phyloP scores from a whole-genome alignment of 2,113 vertebrate species.

The Takifugu bimaculatus region DNA sequence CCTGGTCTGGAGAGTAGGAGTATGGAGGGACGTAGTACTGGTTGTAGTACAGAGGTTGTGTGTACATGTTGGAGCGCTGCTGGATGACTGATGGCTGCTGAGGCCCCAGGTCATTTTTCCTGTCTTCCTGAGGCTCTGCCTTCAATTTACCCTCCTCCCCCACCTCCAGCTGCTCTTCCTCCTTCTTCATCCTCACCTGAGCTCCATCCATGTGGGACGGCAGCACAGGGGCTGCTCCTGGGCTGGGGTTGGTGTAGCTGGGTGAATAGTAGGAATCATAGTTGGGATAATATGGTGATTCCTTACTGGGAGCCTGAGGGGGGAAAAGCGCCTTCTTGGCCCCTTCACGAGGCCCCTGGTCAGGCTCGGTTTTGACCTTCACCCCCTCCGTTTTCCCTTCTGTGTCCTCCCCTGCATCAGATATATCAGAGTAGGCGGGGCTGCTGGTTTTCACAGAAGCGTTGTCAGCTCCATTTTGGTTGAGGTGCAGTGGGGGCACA shows the following conservation, averaged over 20 bases:
- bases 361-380: constrained; percentile 82
- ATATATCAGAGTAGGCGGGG: constrained; percentile 95
- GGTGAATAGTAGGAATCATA: constrained; percentile 94
- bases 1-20: constrained; percentile 85
- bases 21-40: constrained; percentile 93
- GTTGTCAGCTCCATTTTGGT: constrained; percentile 89
- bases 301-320: constrained; percentile 78
- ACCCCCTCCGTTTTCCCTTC: constrained; percentile 83
- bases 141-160: constrained; percentile 79
- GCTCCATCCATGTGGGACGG: constrained; percentile 72
- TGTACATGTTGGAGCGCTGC: constrained; percentile 91
- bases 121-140: constrained; percentile 81
- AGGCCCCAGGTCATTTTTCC: constrained; percentile 77
- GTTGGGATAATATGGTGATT: constrained; percentile 85
- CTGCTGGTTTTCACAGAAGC: constrained; percentile 90
- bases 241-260: constrained; percentile 85
- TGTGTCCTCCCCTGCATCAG: constrained; percentile 90
- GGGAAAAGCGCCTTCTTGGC: constrained; percentile 94
- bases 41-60: constrained; percentile 94
- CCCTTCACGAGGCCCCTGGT: constrained; percentile 81
- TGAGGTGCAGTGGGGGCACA: constrained; percentile 80
- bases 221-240: constrained; percentile 65
- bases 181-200: constrained; percentile 84
- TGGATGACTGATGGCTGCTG: constrained; percentile 93
- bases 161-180: constrained; percentile 81